phyloP scores from a whole-genome alignment of 2,888 invertebrate species.

The Acrobasis consociella region DNA sequence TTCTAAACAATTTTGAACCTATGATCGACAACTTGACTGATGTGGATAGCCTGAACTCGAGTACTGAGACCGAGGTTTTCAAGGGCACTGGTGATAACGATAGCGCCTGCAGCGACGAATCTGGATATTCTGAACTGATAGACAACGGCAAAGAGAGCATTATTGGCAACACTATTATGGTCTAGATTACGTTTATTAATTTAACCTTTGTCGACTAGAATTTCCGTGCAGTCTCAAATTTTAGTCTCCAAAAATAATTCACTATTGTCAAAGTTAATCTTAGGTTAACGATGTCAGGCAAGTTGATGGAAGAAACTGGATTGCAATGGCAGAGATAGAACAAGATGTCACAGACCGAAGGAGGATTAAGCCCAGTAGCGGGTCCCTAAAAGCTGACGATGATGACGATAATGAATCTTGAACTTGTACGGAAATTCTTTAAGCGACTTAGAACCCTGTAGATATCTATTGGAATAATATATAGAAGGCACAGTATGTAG shows the following conservation, averaged over 20 bases:
- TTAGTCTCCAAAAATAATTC: too few relatives aligned
- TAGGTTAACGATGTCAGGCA: too few relatives aligned
- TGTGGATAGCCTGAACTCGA: constrained; percentile 65
- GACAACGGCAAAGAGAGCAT: constrained; percentile 78
- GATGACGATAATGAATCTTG: background rate
- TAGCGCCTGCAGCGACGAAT: constrained; percentile 95
- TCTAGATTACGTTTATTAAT: constrained; percentile 46
- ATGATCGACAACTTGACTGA: constrained; percentile 71
- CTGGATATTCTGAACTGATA: constrained; percentile 92
- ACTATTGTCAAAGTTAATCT: too few relatives aligned
- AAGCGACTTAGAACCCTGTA: constrained; percentile 20
- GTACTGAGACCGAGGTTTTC: constrained; percentile 75
- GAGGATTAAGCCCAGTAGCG: background rate
- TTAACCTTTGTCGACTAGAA: background rate
- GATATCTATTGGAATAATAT: constrained; percentile 27
- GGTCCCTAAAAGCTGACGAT: too few relatives aligned
- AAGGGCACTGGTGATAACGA: constrained; percentile 84
- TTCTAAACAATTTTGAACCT: constrained; percentile 62
- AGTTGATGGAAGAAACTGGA: too few relatives aligned
- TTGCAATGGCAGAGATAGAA: too few relatives aligned
- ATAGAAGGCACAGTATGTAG: constrained; percentile 30
- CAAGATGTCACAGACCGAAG: too few relatives aligned
- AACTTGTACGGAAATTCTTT: background rate
- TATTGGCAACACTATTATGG: constrained; percentile 78
- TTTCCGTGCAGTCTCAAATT: background rate